phyloP scores from a whole-genome alignment of 1,140 invertebrate species.

The Drosophila willistoni region DNA sequence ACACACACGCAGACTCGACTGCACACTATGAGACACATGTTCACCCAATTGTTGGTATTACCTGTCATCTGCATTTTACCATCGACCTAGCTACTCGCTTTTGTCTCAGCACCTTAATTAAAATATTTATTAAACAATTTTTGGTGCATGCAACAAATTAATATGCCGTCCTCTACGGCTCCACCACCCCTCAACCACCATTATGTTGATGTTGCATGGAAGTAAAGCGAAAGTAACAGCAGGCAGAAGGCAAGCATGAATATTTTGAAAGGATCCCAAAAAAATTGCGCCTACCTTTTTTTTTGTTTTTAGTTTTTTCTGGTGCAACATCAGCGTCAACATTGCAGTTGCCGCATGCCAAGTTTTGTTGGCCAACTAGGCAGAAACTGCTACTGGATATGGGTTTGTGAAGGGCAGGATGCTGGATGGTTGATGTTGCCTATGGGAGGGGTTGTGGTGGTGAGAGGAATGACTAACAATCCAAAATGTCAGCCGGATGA shows the following conservation, averaged over 20 bases:
- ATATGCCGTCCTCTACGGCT: constrained; percentile 22
- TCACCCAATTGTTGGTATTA: neutral
- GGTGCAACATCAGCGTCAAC: constrained; percentile 75
- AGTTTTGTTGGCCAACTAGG: constrained; percentile 74
- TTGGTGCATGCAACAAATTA: constrained; percentile 74
- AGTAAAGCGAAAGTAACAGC: neutral
- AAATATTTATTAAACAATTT: constrained; percentile 78
- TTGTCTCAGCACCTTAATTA: constrained; percentile 57
- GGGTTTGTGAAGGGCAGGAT: neutral
- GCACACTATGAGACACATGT: neutral
- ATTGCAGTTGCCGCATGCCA: constrained; percentile 75
- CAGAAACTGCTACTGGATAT: constrained; percentile 31
- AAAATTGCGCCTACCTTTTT: constrained; percentile 23
- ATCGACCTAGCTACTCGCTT: neutral
- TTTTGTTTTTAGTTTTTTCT: constrained; percentile 25
- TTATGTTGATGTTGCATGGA: constrained; percentile 10
- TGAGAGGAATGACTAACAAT: constrained; percentile 50
- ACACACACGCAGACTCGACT: neutral
- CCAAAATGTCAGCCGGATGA: constrained; percentile 66
- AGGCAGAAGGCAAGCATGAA: constrained; percentile 9
- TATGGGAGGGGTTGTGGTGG: neutral
- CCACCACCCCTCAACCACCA: constrained; percentile 21
- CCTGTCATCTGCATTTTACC: constrained; percentile 15
- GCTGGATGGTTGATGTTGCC: neutral
- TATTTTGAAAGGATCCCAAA: constrained; percentile 1